Conservation (phyloP, 2,113 vertebrate species). For the Myrmecobius fasciatus region DNA sequence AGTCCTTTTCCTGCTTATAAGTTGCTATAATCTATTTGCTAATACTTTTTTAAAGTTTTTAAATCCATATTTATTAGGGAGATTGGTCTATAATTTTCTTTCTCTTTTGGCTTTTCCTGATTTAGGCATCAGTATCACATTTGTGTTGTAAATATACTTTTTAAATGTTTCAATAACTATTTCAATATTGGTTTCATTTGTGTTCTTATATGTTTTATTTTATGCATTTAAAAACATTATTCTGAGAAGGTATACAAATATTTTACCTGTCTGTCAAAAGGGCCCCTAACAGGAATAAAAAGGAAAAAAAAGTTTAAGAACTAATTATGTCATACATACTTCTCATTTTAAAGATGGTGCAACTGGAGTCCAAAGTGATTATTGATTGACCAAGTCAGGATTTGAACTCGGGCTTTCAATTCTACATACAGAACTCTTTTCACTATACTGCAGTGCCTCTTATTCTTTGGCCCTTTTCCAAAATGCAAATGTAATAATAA, state of each 20-base stretch:
- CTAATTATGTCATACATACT: neutral
- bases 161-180: neutral
- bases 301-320: neutral
- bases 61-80: no score
- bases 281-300: neutral
- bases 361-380: neutral
- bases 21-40: no score
- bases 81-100: no score
- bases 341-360: neutral
- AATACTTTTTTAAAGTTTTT: no score
- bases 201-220: neutral
- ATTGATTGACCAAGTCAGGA: neutral
- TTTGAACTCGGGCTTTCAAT: neutral
- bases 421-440: neutral
- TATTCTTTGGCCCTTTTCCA: neutral
- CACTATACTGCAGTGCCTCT: neutral
- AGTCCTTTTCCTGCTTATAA: no score
- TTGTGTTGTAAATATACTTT: neutral
- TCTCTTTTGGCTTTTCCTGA: no score
- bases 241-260: neutral
- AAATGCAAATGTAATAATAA: neutral
- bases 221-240: neutral
- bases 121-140: no score
- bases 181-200: neutral
- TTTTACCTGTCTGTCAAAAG: neutral